These are phyloP conservation scores for Microtus pennsylvanicus DNA, from an alignment of 2,113 vertebrate genomes.

Conservation along the genomic window DNA sequence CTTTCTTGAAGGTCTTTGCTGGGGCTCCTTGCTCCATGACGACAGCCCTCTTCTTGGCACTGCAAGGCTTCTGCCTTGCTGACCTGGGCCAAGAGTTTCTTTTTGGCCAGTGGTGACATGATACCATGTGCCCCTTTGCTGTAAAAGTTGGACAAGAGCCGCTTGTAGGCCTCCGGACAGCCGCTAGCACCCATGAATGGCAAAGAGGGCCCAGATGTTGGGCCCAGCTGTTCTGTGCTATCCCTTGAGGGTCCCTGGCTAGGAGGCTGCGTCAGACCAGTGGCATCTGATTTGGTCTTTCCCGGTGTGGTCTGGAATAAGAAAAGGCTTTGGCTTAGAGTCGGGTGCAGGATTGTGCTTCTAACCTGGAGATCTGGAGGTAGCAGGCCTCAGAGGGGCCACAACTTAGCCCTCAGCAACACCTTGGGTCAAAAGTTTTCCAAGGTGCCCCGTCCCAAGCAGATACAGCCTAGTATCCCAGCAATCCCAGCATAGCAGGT, in stretches of 20 bases:
- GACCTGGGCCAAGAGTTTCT: constrained; percentile 95
- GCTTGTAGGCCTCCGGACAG: constrained; percentile 83
- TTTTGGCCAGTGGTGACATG: constrained; percentile 97
- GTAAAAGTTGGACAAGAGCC: constrained; percentile 84
- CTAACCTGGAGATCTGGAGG: not conserved
- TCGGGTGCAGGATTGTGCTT: fast-evolving
- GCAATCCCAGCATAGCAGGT: not conserved
- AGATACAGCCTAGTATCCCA: not conserved
- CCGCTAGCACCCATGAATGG: constrained; percentile 49
- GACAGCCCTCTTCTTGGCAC: constrained; percentile 76
- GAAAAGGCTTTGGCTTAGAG: not conserved
- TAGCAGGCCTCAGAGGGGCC: not conserved
- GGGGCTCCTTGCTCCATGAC: constrained; percentile 50
- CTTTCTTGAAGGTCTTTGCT: not conserved
- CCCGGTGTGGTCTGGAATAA: constrained; percentile 66
- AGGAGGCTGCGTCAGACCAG: not conserved
- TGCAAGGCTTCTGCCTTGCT: constrained; percentile 85
- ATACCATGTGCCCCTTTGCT: constrained; percentile 87
- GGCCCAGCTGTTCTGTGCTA: not conserved
- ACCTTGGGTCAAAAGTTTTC: not conserved
- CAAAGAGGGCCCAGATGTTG: not conserved
- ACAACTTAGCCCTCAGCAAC: not conserved
- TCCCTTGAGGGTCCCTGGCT: not conserved
- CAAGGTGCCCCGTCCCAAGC: not conserved
- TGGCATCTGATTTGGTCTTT: constrained; percentile 31